These are phyloP conservation scores for Philotrypesis tridentata DNA, from an alignment of 1,140 invertebrate species.

Conservation along the genomic window DNA sequence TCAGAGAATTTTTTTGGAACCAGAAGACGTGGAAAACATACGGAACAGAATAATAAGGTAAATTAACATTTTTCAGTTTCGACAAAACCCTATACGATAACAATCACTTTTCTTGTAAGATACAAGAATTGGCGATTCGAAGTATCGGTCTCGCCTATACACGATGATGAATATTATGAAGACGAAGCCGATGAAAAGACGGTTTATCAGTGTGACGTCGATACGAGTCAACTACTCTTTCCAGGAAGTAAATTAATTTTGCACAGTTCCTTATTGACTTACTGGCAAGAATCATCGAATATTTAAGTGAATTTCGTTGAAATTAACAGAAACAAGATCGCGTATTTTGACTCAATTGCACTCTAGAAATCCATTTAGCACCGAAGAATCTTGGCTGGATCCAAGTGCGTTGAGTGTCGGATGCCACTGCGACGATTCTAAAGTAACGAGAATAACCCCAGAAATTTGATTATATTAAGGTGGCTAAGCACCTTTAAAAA, in stretches of 20 bases:
- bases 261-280: background rate
- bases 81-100: no score
- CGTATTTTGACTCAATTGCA: conserved; percentile 54
- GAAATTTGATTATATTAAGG: no score
- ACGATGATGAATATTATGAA: background rate
- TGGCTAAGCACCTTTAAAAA: no score
- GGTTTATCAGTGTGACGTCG: conserved; percentile 61
- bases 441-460: no score
- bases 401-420: no score
- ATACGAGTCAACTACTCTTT: conserved; percentile 59
- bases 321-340: conserved; percentile 50
- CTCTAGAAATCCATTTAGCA: conserved; percentile 36
- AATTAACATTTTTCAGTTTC: conserved; percentile 1
- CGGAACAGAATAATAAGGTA: conserved; percentile 56
- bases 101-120: conserved; percentile 37
- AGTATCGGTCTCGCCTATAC: conserved; percentile 43
- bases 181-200: background rate
- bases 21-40: conserved; percentile 44
- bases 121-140: conserved; percentile 61
- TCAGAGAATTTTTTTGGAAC: conserved; percentile 50
- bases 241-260: conserved; percentile 58
- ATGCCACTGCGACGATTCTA: no score
- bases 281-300: background rate
- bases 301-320: conserved; percentile 5
- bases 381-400: no score